Percentiles rank a stretch among this genome's conserved stretches.
Evolutionary conservation across 2,888 invertebrate genomes (phyloP).

Genomic region (Aleiodes testaceus): DNA sequence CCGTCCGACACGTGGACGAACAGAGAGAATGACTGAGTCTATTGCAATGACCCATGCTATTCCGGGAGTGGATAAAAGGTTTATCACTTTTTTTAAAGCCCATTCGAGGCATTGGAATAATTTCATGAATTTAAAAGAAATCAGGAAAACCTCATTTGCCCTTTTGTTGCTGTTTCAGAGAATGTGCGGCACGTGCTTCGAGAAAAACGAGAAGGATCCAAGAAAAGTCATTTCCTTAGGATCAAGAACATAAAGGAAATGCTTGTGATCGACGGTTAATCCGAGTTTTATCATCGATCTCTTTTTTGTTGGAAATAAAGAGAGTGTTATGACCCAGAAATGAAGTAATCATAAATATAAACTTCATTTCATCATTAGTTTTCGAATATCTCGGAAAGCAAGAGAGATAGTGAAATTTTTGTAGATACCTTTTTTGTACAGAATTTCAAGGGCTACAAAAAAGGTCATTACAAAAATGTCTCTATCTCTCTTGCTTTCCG

Average conservation of each 20-base stretch:
- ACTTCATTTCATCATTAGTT: too few relatives aligned
- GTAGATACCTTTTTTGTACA: too few relatives aligned
- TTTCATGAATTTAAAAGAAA: not conserved
- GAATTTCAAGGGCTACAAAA: too few relatives aligned
- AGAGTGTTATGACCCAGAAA: too few relatives aligned
- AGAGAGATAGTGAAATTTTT: too few relatives aligned
- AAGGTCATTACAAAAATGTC: too few relatives aligned
- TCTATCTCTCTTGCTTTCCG: too few relatives aligned
- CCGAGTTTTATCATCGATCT: slow-evolving; percentile 18
- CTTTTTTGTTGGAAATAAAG: not conserved
- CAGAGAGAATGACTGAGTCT: not conserved
- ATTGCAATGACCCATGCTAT: slow-evolving; percentile 1
- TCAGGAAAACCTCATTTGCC: not conserved
- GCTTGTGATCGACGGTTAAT: slow-evolving; percentile 22
- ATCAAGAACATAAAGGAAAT: not conserved
- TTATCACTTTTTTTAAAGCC: not conserved
- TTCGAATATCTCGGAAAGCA: too few relatives aligned
- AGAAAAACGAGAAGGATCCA: not conserved
- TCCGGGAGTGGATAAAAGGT: not conserved
- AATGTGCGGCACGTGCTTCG: too few relatives aligned
- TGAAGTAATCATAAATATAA: too few relatives aligned
- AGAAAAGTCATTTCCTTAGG: not conserved
- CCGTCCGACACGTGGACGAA: slow-evolving; percentile 1
- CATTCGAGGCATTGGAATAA: too few relatives aligned
- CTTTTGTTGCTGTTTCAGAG: too few relatives aligned